A percentile compares a stretch with the other conserved stretches of the same genome.
phyloP scores from a whole-genome alignment of 1,140 invertebrate species.

The Philaenus spumarius region DNA sequence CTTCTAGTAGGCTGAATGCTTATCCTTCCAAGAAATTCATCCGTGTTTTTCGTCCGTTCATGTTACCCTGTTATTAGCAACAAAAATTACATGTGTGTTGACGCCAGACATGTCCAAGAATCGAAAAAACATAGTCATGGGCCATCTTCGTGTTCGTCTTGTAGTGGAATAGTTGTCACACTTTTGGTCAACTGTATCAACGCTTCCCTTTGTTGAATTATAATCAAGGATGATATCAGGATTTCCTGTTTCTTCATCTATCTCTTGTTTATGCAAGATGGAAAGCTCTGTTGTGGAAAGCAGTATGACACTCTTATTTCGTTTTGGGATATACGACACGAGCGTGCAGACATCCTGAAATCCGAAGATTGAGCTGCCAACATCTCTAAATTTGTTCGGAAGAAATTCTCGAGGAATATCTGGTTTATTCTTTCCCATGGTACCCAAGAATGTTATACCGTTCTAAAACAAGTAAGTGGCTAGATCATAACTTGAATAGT shows the following conservation, averaged over 20 bases:
- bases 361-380: conserved; percentile 15
- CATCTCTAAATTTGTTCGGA: not conserved
- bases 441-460: no score
- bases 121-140: conserved; percentile 31
- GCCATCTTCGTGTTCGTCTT: conserved; percentile 31
- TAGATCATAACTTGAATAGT: no score
- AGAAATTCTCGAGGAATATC: no score
- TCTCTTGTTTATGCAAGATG: conserved; percentile 22
- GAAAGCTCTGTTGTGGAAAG: conserved; percentile 34
- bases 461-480: no score
- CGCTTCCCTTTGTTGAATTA: conserved; percentile 33
- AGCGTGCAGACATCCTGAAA: conserved; percentile 22
- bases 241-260: conserved; percentile 27
- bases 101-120: conserved; percentile 30
- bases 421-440: no score
- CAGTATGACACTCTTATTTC: conserved; percentile 31
- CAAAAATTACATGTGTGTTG: conserved; percentile 17
- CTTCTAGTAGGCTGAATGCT: no score
- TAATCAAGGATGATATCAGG: conserved; percentile 33
- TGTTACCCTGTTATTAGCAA: not conserved
- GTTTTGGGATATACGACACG: conserved; percentile 24
- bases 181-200: conserved; percentile 34
- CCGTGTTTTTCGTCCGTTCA: not conserved
- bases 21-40: not conserved
- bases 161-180: conserved; percentile 26